These are phyloP conservation scores for Rhabditoides inermis DNA, from an alignment of 2,888 invertebrate genomes.

Conservation along the genomic window DNA sequence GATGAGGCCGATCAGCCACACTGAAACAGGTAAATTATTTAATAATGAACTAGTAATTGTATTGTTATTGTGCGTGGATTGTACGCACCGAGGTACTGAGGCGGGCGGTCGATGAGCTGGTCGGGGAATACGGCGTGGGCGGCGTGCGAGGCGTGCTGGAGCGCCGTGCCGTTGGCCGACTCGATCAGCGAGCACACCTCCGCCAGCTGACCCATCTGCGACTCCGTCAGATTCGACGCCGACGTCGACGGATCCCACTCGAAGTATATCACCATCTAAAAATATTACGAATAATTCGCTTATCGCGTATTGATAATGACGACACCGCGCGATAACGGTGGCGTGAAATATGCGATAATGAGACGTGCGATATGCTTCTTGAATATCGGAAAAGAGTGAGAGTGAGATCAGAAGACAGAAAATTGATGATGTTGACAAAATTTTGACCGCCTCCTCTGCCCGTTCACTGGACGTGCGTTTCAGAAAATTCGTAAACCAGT, in stretches of 20 bases:
- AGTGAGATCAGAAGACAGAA: no score
- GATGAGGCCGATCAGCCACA: conserved; percentile 61
- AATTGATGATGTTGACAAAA: no score
- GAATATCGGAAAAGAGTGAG: no score
- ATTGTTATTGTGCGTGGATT: neutral
- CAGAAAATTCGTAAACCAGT: no score
- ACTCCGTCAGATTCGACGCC: conserved; percentile 13
- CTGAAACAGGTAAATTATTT: conserved; percentile 51
- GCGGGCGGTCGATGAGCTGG: neutral
- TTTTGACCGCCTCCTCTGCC: no score
- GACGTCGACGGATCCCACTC: conserved; percentile 20
- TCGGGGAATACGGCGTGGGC: neutral
- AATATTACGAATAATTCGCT: no score
- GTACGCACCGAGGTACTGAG: neutral
- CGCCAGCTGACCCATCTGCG: conserved; percentile 11
- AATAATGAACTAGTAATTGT: neutral
- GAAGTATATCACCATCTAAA: conserved; percentile 5
- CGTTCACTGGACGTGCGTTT: no score
- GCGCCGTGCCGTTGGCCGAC: neutral
- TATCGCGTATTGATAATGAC: no score
- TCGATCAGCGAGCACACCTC: no score
- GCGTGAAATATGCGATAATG: no score
- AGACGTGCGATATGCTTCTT: no score
- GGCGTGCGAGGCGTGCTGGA: neutral
- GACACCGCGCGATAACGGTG: no score